Base-by-base conservation (phyloP, 2,888 invertebrate genomes). In the Embidobia sp. region DNA sequence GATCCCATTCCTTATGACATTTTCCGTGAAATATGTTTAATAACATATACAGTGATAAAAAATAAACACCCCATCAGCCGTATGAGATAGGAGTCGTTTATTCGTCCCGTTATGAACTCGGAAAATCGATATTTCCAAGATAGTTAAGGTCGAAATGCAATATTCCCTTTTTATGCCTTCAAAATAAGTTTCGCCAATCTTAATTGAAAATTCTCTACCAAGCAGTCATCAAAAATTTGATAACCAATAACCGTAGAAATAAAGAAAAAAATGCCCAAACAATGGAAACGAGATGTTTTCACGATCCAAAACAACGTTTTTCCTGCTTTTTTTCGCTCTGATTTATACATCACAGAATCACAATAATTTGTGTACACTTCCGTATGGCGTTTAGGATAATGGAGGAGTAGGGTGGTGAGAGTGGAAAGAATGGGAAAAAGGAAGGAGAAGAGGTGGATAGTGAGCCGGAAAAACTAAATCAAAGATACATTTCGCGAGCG, bases 401-500 rank as follows among this genome's bases (percentile, higher is more conserved):
- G n/a, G n/a, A n/a, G n/a, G n/a, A n/a, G n/a, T n/a, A n/a, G n/a
- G n/a, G n/a, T n/a, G n/a, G 61, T 61, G 70, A 53, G 49, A 33
- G 27, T 61, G 51, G 70, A 70, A 70, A 61, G 53, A 72, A 63
- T 40, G 61, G 63, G 46, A 29, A 53, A 53, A 16, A 26, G 18
- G 31, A 72, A 48, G 63, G 15, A 72, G 63, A 72, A 55, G 63
- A 63, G 10, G 19, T 61, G 61, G 44, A 72, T 63, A 63, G 16
- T 40, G 10, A 29, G 6, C 48, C 29, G 27, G 18, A 46, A 22
- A 72, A 72, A 63, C 70, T 61, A 72, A 72, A 72, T 72, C 61
- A 72, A 72, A 72, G 70, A 72, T 63, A 72, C 70, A 72, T 72
- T 61, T 72, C 48, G 48, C 53, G 40, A 44, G 15, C 63, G 35